Evolutionary conservation across 2,888 invertebrate genomes (phyloP).

Genomic region (Bugula neritina): DNA sequence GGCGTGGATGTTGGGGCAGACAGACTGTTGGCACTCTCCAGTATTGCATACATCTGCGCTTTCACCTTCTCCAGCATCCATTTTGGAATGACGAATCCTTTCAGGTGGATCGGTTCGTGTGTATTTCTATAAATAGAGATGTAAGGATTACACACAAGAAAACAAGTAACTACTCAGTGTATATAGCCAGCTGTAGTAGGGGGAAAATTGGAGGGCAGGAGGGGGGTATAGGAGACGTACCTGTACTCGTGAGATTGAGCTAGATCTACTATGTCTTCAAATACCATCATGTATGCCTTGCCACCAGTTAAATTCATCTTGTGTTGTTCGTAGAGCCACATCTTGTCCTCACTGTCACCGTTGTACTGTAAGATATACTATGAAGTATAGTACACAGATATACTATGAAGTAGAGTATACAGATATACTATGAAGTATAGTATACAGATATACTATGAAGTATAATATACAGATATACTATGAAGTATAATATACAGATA

Average conservation of each 20-base stretch:
- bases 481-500: conserved; percentile 14
- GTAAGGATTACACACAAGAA: too few species aligned
- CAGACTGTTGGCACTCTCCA: too few species aligned
- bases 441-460: conserved; percentile 16
- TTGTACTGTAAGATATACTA: conserved; percentile 58
- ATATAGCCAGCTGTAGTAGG: too few species aligned
- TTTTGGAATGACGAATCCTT: conserved; percentile 69
- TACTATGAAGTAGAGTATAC: neutral
- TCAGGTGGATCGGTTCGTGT: conserved; percentile 55
- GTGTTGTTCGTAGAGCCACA: conserved; percentile 71
- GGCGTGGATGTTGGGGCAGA: conserved; percentile 27
- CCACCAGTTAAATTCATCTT: conserved; percentile 73
- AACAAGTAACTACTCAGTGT: too few species aligned
- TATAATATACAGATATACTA: conserved; percentile 17
- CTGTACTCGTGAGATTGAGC: conserved; percentile 67
- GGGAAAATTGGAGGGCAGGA: too few species aligned
- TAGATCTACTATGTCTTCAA: conserved; percentile 72
- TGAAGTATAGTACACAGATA: conserved; percentile 14
- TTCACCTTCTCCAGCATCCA: conserved; percentile 72
- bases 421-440: conserved; percentile 16
- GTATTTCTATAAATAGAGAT: conserved; percentile 8
- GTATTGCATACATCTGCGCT: conserved; percentile 57
- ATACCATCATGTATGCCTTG: conserved; percentile 70
- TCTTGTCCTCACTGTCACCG: conserved; percentile 73
- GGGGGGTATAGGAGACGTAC: conserved; percentile 55